phyloP scores from a whole-genome alignment of 2,888 invertebrate genomes.

The Acrobasis suavella region DNA sequence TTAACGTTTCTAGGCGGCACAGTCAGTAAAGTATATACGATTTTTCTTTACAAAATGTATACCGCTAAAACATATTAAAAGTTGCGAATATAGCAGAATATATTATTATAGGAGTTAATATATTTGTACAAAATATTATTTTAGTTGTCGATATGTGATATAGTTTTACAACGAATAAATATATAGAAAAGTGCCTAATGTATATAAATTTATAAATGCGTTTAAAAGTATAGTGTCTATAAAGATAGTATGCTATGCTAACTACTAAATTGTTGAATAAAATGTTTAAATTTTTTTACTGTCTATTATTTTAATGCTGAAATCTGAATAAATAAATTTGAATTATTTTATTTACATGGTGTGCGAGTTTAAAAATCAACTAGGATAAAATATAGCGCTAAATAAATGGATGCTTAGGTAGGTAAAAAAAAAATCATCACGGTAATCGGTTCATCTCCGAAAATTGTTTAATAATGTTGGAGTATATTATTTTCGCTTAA shows the following conservation, averaged over 20 bases:
- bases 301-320: conserved; percentile 25
- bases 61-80: conserved; percentile 22
- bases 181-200: conserved; percentile 65
- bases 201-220: conserved; percentile 55
- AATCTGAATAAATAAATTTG: neutral
- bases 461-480: too few species aligned
- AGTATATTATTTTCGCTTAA: too few species aligned
- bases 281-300: conserved; percentile 50
- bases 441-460: too few species aligned
- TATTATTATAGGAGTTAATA: conserved; percentile 41
- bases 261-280: conserved; percentile 65
- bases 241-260: conserved; percentile 52
- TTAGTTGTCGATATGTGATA: conserved; percentile 72
- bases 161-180: conserved; percentile 65
- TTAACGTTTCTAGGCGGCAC: too few species aligned
- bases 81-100: conserved; percentile 37
- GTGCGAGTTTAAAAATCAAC: too few species aligned
- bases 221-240: conserved; percentile 46
- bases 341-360: too few species aligned
- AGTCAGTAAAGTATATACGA: too few species aligned
- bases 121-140: conserved; percentile 54
- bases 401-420: too few species aligned
- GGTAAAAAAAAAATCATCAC: too few species aligned
- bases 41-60: neutral
- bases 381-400: too few species aligned